These are phyloP conservation scores for Tortricodes alternella DNA, from an alignment of 2,888 invertebrate genomes.

Conservation along the genomic window DNA sequence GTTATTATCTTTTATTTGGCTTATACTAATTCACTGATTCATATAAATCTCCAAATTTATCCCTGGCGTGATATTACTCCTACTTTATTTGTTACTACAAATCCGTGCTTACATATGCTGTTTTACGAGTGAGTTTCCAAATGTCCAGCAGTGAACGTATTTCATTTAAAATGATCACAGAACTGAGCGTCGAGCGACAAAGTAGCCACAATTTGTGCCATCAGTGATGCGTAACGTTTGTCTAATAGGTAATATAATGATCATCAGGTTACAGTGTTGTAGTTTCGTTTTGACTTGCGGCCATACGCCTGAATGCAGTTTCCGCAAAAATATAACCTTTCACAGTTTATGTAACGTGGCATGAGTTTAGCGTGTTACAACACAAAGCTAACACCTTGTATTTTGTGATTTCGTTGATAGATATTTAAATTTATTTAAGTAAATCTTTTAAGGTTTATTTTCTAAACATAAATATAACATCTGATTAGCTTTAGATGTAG, in stretches of 20 bases:
- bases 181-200: too few species aligned
- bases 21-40: too few species aligned
- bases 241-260: background rate
- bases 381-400: conserved; percentile 3
- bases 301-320: conserved; percentile 45
- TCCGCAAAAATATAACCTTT: conserved; percentile 39
- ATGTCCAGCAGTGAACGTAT: too few species aligned
- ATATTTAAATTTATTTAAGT: conserved; percentile 7
- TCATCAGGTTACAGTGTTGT: conserved; percentile 14
- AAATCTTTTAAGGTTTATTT: conserved; percentile 10
- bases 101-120: too few species aligned
- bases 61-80: too few species aligned
- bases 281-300: conserved; percentile 46
- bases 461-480: background rate
- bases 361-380: conserved; percentile 25
- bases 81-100: too few species aligned
- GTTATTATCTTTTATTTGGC: too few species aligned
- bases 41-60: too few species aligned
- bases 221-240: background rate
- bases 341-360: conserved; percentile 34
- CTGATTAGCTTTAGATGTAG: too few species aligned
- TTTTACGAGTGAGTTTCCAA: too few species aligned
- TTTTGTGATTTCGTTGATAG: conserved; percentile 9
- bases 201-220: too few species aligned
- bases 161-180: too few species aligned